Evolutionary conservation across 2,888 invertebrate genomes (phyloP), one percentile per base, ranked within the genome.

Genomic region (Neocrepidodera transversa): DNA sequence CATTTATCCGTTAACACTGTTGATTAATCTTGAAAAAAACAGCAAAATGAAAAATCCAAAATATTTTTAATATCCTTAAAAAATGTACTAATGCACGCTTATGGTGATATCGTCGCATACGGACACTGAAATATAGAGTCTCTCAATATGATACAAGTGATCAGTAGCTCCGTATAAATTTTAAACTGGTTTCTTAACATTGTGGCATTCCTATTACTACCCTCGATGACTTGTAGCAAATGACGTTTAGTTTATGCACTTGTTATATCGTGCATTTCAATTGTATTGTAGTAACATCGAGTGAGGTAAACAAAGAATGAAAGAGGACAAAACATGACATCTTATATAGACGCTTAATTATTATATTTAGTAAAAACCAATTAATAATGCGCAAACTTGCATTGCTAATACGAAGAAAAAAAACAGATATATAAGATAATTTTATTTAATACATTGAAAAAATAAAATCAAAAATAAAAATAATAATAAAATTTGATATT

Each of bases 121-220:
- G 20, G 38, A 36, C 45, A 36, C 36, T 45, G 45, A 54, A 45
- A 54, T 51, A 56, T 45, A 56, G 45, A 55, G 48, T 52, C 62
- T 56, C 42, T 58, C 56, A 52, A 62, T 62, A 63, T 64, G 55
- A 63, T 63, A 55, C 60, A 38, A 57, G 51, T 59, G 65, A 63
- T 68, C 64, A 53, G 65, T 60, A 63, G 66, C 63, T 58, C 20
- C 49, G 65, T 62, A 66, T 68, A 68, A 64, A 68, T 68, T 62
- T 64, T 52, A 65, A 68, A 68, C 68, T 65, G 68, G 68, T 68
- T 68, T 68, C 60, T 55, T 45, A 58, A 63, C 60, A 62, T 63
- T 55, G 48, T 60, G 55, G 60, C 60, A 60, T 60, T 60, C 60
- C 56, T 56, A 42, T 51, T 52, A 42, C 52, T 54, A 56, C 60